phyloP scores from a whole-genome alignment of 2,888 invertebrate genomes.

The Stomorhina lunata region DNA sequence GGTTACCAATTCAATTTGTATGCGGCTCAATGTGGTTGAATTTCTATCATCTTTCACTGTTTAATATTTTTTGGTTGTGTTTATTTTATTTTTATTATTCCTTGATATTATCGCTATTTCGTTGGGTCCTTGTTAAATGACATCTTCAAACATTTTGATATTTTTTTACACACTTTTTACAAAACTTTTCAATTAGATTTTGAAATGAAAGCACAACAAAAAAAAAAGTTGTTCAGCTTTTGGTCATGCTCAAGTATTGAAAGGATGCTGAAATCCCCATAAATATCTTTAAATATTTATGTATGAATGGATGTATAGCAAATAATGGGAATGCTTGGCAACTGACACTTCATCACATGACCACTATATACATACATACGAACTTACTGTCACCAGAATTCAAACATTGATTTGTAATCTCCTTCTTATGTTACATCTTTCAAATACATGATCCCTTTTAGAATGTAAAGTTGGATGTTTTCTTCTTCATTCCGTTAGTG shows the following conservation, averaged over 20 bases:
- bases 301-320: too few relatives aligned
- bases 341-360: not conserved
- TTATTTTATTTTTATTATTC: not conserved
- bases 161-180: not conserved
- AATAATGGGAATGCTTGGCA: not conserved
- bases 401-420: not conserved
- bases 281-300: too few relatives aligned
- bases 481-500: not conserved
- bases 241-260: not conserved
- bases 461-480: not conserved
- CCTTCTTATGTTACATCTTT: too few relatives aligned
- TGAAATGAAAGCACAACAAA: not conserved
- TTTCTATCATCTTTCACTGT: conserved; percentile 6
- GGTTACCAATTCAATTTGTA: conserved; percentile 44
- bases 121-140: not conserved
- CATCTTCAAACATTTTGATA: not conserved
- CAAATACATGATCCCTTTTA: too few relatives aligned
- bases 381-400: too few relatives aligned
- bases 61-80: not conserved
- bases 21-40: conserved; percentile 2
- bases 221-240: not conserved
- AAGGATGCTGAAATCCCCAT: not conserved
- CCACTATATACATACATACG: not conserved
- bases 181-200: not conserved
- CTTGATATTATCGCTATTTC: not conserved